Evolutionary conservation across 2,888 invertebrate species (phyloP), one percentile per base, ranked within the genome.

Genomic region (Congeria kusceri): DNA sequence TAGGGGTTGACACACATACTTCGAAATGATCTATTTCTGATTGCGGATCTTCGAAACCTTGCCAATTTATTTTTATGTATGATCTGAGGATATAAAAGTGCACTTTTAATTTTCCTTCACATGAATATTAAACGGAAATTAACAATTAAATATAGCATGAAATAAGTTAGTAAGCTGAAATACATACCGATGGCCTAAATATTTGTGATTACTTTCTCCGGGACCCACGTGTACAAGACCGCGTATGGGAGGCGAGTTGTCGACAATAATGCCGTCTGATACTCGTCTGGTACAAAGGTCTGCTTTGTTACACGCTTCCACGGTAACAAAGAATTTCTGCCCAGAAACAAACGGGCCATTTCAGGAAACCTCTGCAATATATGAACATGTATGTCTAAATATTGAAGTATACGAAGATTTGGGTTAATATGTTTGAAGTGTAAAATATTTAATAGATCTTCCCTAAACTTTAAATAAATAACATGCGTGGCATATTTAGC

Each of bases 231-330:
- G 67, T 18, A 86, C 82, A 9, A 70, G 39, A n/a, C 87, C 87
- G 11, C 71, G 47, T 11, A 83, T 66, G 18, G 87, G 87, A 4
- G 86, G 84, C 0, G 85, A 85, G 56, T 77, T 79, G 53, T 87
- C 87, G 23, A 83, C 63, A 11, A 76, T 82, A 25, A 87, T 44
- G 15, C 87, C 85, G 64, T 80, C 73, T 9, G 87, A 87, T 44
- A 81, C 62, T 11, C 62, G 58, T 11, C 25, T 23, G 1, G 69
- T 66, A 44, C 87, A 87, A 23, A 87, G 59, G 15, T 71, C 75
- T 11, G 84, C 87, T 20, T 56, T 64, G 57, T 87, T 87, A 77
- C 87, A 87, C 20, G 82, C 83, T 53, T 83, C 70, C 0, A 87
- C 79, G 1, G 75, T 84, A 9, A 58, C 70, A 56, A 73, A 86